These are phyloP conservation scores for Halesus radiatus DNA, from an alignment of 1,140 invertebrate genomes.

Conservation along the genomic window DNA sequence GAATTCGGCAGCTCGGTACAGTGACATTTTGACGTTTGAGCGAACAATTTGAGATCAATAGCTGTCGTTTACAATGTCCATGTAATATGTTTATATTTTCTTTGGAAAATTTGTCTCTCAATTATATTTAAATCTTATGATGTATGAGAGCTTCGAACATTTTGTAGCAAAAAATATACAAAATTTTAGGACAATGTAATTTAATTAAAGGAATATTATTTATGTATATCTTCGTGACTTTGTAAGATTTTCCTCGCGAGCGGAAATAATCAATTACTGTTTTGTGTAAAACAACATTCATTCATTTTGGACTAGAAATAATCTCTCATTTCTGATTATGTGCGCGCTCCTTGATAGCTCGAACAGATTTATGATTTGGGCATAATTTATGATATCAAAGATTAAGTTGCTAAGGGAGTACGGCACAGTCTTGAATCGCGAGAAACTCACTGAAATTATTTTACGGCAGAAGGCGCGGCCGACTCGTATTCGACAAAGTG, in stretches of 20 bases:
- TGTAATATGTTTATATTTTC: no score
- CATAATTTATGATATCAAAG: slow-evolving; percentile 28
- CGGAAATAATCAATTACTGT: neutral
- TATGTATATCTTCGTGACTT: neutral
- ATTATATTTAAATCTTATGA: no score
- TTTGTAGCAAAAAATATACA: no score
- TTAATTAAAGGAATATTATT: no score
- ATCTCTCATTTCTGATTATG: slow-evolving; percentile 27
- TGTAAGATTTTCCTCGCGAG: neutral
- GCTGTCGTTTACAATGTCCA: no score
- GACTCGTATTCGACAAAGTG: neutral
- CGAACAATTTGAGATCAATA: no score
- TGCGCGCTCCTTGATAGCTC: slow-evolving; percentile 10
- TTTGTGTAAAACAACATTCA: slow-evolving; percentile 1
- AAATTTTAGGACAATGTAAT: no score
- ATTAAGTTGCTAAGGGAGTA: slow-evolving; percentile 31
- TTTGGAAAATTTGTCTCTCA: no score
- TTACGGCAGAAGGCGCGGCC: neutral
- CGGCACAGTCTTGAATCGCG: neutral
- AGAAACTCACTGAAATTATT: slow-evolving; percentile 12
- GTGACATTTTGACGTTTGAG: no score
- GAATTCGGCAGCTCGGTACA: no score
- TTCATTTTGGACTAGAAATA: slow-evolving; percentile 13
- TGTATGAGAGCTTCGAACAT: no score
- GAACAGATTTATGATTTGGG: slow-evolving; percentile 30